These are phyloP conservation scores for Lepidurus apus DNA, from an alignment of 1,140 invertebrate species.

Conservation along the genomic window DNA sequence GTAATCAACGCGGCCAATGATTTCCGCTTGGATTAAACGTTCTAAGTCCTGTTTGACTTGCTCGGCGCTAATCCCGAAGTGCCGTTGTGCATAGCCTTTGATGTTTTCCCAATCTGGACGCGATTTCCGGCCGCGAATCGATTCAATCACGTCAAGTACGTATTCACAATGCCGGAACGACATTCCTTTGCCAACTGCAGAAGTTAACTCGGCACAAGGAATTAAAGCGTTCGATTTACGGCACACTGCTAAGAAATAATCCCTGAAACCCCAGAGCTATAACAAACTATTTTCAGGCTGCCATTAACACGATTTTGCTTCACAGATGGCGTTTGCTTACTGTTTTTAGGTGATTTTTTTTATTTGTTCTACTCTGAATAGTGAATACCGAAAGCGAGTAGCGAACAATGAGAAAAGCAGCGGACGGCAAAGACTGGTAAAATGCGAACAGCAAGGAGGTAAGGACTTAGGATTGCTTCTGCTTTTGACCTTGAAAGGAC, in stretches of 20 bases:
- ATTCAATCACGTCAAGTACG: slow-evolving; percentile 69
- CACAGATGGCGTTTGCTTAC: neutral
- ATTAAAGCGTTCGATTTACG: neutral
- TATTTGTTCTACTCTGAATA: neutral
- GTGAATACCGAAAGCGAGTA: neutral
- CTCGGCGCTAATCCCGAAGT: slow-evolving; percentile 60
- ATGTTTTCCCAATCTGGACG: slow-evolving; percentile 74
- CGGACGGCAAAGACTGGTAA: neutral
- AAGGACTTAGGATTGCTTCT: neutral
- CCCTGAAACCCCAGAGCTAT: neutral
- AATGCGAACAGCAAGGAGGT: neutral
- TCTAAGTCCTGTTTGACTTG: slow-evolving; percentile 69
- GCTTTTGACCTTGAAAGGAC: neutral
- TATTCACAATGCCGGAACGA: slow-evolving; percentile 16
- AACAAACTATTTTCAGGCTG: slow-evolving; percentile 6
- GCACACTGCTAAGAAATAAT: neutral
- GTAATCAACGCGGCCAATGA: slow-evolving; percentile 77
- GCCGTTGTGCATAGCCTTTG: slow-evolving; percentile 68
- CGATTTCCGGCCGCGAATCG: slow-evolving; percentile 70
- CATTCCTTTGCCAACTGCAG: neutral
- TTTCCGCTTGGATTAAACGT: slow-evolving; percentile 64
- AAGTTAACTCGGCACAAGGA: neutral
- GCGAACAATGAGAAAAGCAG: neutral
- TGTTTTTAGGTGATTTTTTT: neutral
- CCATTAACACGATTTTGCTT: neutral